Evolutionary conservation across 92 coral and sea anemone species (phyloP).

Genomic region (Micromussa lordhowensis): DNA sequence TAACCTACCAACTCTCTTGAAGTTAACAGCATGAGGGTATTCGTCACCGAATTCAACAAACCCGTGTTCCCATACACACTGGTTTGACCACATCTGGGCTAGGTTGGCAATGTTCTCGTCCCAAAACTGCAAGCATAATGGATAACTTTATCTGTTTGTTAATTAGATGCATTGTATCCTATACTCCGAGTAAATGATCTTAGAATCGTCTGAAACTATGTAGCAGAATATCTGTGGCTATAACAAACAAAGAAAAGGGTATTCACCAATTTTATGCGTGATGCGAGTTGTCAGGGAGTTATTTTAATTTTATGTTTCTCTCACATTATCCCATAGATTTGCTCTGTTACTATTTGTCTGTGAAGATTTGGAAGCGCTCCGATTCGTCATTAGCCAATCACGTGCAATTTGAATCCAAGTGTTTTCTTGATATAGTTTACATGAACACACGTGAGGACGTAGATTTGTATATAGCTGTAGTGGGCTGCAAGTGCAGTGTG

Average conservation of each 20-base stretch:
- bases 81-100: conserved; percentile 86
- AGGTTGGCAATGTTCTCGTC: conserved; percentile 76
- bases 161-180: not conserved
- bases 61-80: conserved; percentile 75
- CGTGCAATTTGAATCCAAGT: not conserved
- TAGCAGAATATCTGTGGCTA: not conserved
- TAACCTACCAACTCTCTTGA: conserved; percentile 26
- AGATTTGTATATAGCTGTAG: too few relatives aligned
- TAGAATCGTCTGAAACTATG: not conserved
- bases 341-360: too few relatives aligned
- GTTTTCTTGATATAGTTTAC: not conserved
- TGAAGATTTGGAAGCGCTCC: too few relatives aligned
- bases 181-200: too few relatives aligned
- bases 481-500: too few relatives aligned
- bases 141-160: not conserved
- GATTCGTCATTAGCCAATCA: not conserved
- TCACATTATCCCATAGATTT: not conserved
- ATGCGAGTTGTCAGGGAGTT: not conserved
- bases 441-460: not conserved
- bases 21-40: conserved; percentile 40
- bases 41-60: conserved; percentile 67
- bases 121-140: conserved; percentile 59
- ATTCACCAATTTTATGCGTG: too few relatives aligned
- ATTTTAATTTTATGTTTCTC: not conserved
- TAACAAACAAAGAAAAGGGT: not conserved